Conservation (phyloP, 1,140 invertebrate species). For the Pseudomyrmex gracilis region DNA sequence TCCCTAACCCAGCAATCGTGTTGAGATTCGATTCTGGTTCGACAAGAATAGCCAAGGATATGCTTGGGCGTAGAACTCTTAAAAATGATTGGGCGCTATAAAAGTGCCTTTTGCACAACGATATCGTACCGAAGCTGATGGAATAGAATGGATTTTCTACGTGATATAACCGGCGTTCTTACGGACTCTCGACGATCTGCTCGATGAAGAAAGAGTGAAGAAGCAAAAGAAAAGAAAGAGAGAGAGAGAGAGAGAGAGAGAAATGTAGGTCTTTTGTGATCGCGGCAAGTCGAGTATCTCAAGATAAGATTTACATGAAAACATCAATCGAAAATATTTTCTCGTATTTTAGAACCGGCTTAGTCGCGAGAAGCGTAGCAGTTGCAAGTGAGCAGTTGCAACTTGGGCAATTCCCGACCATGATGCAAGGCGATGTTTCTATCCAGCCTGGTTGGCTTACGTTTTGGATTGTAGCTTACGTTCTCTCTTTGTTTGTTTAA, state of each 20-base stretch:
- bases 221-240: neutral
- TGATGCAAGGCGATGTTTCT: conserved; percentile 45
- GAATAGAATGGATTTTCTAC: conserved; percentile 57
- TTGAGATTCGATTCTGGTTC: conserved; percentile 44
- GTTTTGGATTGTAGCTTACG: conserved; percentile 35
- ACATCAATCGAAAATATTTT: conserved; percentile 57
- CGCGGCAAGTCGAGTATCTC: neutral
- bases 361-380: conserved; percentile 23
- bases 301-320: conserved; percentile 50
- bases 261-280: neutral
- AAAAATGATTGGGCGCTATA: conserved; percentile 79
- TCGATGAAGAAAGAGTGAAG: no score
- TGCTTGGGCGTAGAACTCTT: conserved; percentile 67
- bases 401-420: conserved; percentile 40
- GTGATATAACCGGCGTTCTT: conserved; percentile 56
- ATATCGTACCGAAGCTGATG: conserved; percentile 49
- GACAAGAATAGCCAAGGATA: conserved; percentile 58
- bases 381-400: conserved; percentile 27
- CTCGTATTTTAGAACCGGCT: conserved; percentile 45
- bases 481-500: conserved; percentile 20
- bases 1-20: neutral
- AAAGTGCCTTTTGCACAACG: conserved; percentile 60
- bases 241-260: neutral
- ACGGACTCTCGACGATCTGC: conserved; percentile 4
- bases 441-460: conserved; percentile 28